Percentiles rank a stretch among this genome's conserved stretches.
Conservation (phyloP, 2,797 vertebrate species). For the Anabas testudineus region DNA sequence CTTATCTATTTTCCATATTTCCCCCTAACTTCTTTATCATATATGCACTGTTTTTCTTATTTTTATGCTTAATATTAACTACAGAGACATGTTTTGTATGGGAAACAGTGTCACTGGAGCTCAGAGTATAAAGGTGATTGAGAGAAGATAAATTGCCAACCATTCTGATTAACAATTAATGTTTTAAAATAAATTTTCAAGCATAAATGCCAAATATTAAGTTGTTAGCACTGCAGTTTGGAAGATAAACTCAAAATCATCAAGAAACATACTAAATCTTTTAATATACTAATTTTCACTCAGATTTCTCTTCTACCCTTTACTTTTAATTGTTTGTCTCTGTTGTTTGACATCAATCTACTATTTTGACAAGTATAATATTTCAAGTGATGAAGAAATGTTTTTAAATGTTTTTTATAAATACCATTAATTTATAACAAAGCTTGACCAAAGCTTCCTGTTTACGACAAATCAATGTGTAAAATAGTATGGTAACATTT, state of each 20-base stretch:
- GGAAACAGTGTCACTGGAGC: not conserved
- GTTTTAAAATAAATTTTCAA: not conserved
- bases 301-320: too few species aligned
- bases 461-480: not conserved
- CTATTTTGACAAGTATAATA: not conserved
- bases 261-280: too few species aligned
- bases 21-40: conserved; percentile 35
- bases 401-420: too few species aligned
- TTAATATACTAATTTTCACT: too few species aligned
- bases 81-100: not conserved
- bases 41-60: conserved; percentile 15
- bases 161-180: not conserved
- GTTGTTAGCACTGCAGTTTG: not conserved
- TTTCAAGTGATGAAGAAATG: too few species aligned
- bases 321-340: not conserved
- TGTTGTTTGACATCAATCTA: not conserved
- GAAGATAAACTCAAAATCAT: not conserved
- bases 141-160: not conserved
- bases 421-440: not conserved
- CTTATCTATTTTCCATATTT: conserved; percentile 52
- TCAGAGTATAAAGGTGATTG: too few species aligned
- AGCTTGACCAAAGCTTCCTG: not conserved
- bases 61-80: not conserved
- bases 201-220: not conserved
- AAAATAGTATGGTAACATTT: not conserved